phyloP scores from a whole-genome alignment of 2,888 invertebrate genomes.

The Myathropa florea region DNA sequence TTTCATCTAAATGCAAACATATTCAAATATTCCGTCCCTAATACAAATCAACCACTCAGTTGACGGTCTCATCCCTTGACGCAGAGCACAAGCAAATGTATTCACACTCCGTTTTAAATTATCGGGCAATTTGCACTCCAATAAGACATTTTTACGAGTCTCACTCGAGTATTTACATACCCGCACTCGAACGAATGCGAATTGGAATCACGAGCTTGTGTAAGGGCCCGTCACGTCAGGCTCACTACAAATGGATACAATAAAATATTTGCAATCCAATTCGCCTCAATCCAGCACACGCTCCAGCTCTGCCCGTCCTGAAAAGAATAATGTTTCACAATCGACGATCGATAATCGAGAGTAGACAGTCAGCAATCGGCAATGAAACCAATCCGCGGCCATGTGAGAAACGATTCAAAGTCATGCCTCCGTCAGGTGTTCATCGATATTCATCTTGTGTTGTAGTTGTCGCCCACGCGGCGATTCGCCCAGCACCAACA shows the following conservation, averaged over 20 bases:
- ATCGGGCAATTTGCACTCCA: background rate
- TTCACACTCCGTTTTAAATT: background rate
- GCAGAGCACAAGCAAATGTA: background rate
- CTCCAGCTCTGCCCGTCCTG: background rate
- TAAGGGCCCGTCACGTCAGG: background rate
- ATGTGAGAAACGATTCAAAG: conserved; percentile 42
- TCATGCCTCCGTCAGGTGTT: conserved; percentile 65
- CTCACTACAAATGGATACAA: background rate
- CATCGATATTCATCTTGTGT: conserved; percentile 60
- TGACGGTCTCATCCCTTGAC: background rate
- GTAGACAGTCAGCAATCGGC: background rate
- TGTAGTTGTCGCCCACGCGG: conserved; percentile 59
- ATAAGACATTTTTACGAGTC: background rate
- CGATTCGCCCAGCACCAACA: conserved; percentile 46
- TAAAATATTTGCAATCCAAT: background rate
- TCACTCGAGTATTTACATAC: background rate
- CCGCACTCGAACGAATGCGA: background rate
- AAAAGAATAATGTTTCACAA: background rate
- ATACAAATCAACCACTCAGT: background rate
- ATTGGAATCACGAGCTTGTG: background rate
- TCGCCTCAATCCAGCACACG: background rate
- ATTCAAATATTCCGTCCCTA: background rate
- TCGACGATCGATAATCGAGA: background rate
- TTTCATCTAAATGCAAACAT: background rate
- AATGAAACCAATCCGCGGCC: background rate